These are phyloP conservation scores for Pachyramphus minor DNA, from an alignment of 2,113 vertebrate species.

Conservation along the genomic window DNA sequence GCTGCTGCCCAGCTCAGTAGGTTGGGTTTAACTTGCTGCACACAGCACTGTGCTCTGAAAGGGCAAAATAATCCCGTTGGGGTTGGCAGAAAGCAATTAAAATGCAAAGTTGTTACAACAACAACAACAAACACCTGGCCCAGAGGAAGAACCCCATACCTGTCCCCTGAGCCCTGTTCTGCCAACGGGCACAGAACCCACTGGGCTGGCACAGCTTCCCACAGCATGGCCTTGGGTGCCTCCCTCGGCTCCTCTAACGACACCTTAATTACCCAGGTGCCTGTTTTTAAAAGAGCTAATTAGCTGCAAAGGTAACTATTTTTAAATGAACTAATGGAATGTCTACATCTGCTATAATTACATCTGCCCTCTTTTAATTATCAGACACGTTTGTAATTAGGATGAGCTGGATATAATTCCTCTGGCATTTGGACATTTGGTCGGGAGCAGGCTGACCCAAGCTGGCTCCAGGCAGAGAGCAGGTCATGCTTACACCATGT, in stretches of 20 bases:
- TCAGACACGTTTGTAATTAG: neutral
- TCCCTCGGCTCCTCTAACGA: neutral
- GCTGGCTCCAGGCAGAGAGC: neutral
- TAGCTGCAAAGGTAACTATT: neutral
- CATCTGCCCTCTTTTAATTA: neutral
- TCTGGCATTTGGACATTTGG: accelerated
- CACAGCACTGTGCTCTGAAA: accelerated
- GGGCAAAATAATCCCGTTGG: accelerated
- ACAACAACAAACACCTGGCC: accelerated
- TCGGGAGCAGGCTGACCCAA: neutral
- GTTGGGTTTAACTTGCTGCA: accelerated
- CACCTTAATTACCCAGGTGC: neutral
- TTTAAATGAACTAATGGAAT: neutral
- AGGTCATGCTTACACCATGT: accelerated
- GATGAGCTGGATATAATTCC: accelerated
- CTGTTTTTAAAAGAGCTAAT: neutral
- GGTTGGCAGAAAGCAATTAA: neutral
- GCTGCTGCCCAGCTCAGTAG: neutral
- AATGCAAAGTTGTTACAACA: neutral
- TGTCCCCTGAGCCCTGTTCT: accelerated
- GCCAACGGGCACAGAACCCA: accelerated
- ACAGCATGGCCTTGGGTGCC: accelerated
- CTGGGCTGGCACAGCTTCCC: neutral
- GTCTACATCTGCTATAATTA: neutral
- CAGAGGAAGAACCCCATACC: accelerated